Base-by-base conservation (phyloP, 2,113 vertebrate genomes). In the Anas platyrhynchos region DNA sequence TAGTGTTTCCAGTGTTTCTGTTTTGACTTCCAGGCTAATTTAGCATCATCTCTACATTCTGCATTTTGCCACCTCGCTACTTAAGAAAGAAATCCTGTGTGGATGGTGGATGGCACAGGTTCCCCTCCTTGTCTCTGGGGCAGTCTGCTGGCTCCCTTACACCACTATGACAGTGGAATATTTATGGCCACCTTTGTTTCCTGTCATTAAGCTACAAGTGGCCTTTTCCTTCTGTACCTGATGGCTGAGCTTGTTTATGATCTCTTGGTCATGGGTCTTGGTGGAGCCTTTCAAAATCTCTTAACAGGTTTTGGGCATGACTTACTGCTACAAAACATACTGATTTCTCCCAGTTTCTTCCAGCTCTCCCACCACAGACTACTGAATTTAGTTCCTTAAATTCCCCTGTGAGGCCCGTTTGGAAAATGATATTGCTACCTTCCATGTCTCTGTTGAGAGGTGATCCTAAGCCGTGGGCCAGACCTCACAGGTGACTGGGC, bases 181-280 rank as follows among this genome's bases (percentile, higher is more conserved):
- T 92, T 94, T 96, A 50, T 82, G 83, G n/a, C 22, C 81, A 20
- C 31, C 81, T 93, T 59, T 50, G 16, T 74, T 93, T 94, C 77
- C 77, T 76, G 32, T 76, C 44, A 68, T 82, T 95, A 84, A 92
- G 52, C 43, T 20, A 84, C 38, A 86, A 94, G 48, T 81, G 54
- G 26, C 29, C 54, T 83, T 92, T 94, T 94, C 76, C 86, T 78
- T 92, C 91, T 56, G 83, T 56, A 73, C 52, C 22, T 67, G 46
- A 50, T 77, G 74, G 46, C 41, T 78, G 80, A 81, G 20, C 56
- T 86, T 67, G 43, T 65, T 78, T 36, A 11, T 72, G 56, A 71
- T 78, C 68, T 78, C 61, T 59, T 56, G 29, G 31, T 25, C 65
- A 71, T 82, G 20, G 26, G 68, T 73, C 32, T 72, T 90, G 16